Evolutionary conservation across 1,140 invertebrate genomes (phyloP).

Genomic region (Trichonephila clavata): DNA sequence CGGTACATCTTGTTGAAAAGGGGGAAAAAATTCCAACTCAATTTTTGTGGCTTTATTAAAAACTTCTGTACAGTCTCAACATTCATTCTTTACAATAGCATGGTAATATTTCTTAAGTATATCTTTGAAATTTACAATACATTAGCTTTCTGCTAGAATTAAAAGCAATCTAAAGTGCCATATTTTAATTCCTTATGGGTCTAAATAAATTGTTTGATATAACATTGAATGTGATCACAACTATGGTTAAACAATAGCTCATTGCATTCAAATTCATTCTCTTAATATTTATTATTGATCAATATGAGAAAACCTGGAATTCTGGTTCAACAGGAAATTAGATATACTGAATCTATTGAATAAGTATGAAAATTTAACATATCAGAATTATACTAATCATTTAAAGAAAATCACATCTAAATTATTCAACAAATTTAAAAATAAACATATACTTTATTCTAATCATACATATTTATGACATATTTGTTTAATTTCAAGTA

Average conservation of each 20-base stretch:
- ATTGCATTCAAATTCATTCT: neutral
- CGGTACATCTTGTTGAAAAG: no score
- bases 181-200: neutral
- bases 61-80: constrained; percentile 15
- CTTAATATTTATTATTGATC: neutral
- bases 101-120: neutral
- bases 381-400: no score
- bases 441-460: no score
- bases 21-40: neutral
- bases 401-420: no score
- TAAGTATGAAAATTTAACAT: no score
- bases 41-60: constrained; percentile 17
- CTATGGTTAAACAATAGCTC: neutral
- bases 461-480: no score
- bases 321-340: neutral
- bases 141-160: neutral
- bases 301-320: neutral
- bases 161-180: constrained; percentile 8
- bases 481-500: no score
- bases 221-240: neutral
- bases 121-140: neutral
- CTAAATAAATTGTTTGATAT: neutral
- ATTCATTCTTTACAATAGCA: neutral
- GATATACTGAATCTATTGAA: neutral
- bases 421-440: no score